phyloP scores from a whole-genome alignment of 1,140 invertebrate genomes.

The Gryllus bimaculatus region DNA sequence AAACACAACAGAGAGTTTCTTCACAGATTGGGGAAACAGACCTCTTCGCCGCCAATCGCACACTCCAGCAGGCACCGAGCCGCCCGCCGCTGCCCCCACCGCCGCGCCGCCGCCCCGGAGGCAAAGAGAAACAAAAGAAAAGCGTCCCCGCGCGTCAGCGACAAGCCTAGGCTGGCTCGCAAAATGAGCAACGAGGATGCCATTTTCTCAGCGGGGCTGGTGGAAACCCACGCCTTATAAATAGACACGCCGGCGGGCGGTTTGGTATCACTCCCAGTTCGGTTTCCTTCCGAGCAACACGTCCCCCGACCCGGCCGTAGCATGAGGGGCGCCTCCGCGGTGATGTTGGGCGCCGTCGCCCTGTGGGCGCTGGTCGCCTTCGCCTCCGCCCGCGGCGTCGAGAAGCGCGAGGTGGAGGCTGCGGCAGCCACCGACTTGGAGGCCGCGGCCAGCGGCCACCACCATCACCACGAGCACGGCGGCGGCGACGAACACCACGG shows the following conservation, averaged over 20 bases:
- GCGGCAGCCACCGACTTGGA: slow-evolving; percentile 7
- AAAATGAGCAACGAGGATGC: background rate
- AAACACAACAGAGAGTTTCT: background rate
- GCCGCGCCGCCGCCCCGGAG: background rate
- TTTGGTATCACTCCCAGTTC: background rate
- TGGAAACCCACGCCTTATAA: background rate
- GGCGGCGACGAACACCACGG: slow-evolving; percentile 46
- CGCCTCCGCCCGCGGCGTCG: slow-evolving; percentile 7
- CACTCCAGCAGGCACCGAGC: background rate
- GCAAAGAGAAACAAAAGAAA: background rate
- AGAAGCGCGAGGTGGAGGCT: background rate
- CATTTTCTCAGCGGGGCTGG: background rate
- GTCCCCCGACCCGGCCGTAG: background rate
- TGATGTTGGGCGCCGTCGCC: background rate
- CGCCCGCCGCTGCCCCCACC: no score
- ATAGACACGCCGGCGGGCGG: background rate
- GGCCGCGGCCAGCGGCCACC: slow-evolving; percentile 24
- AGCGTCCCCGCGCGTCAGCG: background rate
- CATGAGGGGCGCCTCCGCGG: background rate
- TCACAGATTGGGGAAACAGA: background rate
- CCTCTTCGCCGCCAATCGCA: background rate
- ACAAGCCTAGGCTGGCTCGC: no score
- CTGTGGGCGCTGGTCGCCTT: background rate
- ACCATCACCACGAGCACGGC: slow-evolving; percentile 40
- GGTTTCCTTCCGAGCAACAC: no score